A percentile compares a stretch with the other conserved stretches of the same genome.
Conservation (phyloP, 2,113 vertebrate species). For the Catharus minimus region DNA sequence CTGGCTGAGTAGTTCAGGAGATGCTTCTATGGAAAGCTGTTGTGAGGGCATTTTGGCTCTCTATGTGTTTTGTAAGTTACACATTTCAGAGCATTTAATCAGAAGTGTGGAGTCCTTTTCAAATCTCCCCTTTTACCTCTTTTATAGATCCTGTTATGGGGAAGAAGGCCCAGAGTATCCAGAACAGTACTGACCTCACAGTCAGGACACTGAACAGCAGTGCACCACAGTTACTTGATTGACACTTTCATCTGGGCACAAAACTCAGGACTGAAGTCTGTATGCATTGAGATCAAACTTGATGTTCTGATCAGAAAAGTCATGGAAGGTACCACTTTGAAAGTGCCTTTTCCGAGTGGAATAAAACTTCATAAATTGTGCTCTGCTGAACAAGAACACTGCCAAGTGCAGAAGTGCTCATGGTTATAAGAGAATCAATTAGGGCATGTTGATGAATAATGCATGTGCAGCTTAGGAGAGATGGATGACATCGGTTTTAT, state of each 20-base stretch:
- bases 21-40: not conserved
- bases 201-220: not conserved
- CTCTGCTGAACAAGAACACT: conserved; percentile 1
- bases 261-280: not conserved
- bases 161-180: not conserved
- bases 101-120: not conserved
- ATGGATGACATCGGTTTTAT: conserved; percentile 57
- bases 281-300: not conserved
- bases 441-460: conserved; percentile 61
- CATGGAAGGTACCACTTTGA: not conserved
- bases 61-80: fast-evolving
- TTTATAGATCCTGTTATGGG: not conserved
- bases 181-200: not conserved
- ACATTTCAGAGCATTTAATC: not conserved
- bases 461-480: conserved; percentile 42
- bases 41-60: not conserved
- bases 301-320: not conserved
- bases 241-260: not conserved
- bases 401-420: conserved; percentile 34
- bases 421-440: conserved; percentile 59
- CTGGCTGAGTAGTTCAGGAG: not conserved
- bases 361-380: conserved; percentile 7
- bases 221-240: not conserved
- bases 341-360: conserved; percentile 4
- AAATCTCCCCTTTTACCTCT: not conserved